Evolutionary conservation across 1,140 invertebrate species (phyloP).

Genomic region (Ruditapes philippinarum): DNA sequence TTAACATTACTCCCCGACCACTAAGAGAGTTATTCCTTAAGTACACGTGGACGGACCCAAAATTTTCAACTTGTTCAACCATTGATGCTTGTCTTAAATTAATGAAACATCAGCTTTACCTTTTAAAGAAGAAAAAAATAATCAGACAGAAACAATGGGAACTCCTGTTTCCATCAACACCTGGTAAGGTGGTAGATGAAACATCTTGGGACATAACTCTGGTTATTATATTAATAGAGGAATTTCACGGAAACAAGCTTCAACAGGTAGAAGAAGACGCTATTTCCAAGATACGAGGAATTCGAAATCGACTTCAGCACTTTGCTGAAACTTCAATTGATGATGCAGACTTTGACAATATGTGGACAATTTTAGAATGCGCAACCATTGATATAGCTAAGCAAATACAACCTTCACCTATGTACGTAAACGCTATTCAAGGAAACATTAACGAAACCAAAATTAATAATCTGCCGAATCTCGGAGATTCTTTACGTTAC

Average conservation of each 20-base stretch:
- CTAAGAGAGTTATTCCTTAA: neutral
- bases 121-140: neutral
- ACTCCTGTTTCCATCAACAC: neutral
- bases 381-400: neutral
- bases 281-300: neutral
- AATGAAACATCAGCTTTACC: neutral
- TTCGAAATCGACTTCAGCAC: neutral
- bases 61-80: neutral
- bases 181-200: neutral
- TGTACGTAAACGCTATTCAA: neutral
- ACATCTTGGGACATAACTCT: neutral
- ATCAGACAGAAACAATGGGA: neutral
- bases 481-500: neutral
- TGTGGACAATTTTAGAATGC: neutral
- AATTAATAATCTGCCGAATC: neutral
- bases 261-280: neutral
- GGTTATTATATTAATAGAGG: neutral
- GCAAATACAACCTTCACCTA: neutral
- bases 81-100: neutral
- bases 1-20: neutral
- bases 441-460: neutral
- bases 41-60: neutral
- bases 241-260: neutral
- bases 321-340: neutral
- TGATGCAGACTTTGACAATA: neutral